Conservation (phyloP, 2,888 invertebrate genomes). For the Emmelina monodactyla region DNA sequence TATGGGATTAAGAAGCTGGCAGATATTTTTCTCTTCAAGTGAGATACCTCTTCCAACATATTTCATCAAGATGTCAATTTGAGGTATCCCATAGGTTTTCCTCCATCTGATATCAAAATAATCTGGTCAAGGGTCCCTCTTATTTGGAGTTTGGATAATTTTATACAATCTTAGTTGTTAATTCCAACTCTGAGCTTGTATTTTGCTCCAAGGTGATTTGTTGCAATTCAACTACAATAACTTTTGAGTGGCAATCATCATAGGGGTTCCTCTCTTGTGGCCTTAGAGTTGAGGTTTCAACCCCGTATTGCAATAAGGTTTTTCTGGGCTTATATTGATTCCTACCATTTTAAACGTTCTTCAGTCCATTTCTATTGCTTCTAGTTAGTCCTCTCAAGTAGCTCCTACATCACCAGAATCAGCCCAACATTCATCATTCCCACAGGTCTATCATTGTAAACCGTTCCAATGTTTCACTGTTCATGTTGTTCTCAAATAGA, state of each 20-base stretch:
- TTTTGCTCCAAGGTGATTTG: not conserved
- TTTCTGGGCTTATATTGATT: not conserved
- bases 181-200: not conserved
- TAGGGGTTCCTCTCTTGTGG: not conserved
- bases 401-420: too few relatives aligned
- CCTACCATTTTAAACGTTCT: not conserved
- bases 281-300: not conserved
- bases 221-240: not conserved
- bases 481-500: too few relatives aligned
- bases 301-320: not conserved
- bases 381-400: not conserved
- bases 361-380: not conserved
- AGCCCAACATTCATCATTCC: too few relatives aligned
- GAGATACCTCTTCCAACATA: not conserved
- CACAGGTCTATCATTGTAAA: too few relatives aligned
- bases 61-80: not conserved
- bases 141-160: not conserved
- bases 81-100: not conserved
- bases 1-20: not conserved
- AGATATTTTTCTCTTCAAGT: too few relatives aligned
- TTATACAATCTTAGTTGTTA: not conserved
- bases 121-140: not conserved
- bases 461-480: too few relatives aligned
- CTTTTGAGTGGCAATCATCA: not conserved
- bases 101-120: not conserved